A percentile compares a stretch with the other conserved stretches of the same genome.
phyloP scores from a whole-genome alignment of 2,888 invertebrate species.

The Trissolcus japonicus region DNA sequence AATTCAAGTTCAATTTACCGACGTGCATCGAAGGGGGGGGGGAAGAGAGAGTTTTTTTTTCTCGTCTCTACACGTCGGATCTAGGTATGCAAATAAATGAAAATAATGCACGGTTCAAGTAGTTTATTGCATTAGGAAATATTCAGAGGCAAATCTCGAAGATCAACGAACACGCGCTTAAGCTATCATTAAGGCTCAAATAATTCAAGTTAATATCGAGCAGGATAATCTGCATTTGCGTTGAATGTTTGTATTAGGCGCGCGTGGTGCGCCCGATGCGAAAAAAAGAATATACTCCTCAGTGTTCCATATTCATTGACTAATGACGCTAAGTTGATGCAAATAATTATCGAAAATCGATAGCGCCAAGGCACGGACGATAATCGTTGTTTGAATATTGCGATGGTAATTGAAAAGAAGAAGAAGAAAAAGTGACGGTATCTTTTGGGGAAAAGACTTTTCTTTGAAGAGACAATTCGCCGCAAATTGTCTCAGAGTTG shows the following conservation, averaged over 20 bases:
- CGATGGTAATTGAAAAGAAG: conserved; percentile 33
- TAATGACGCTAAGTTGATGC: conserved; percentile 40
- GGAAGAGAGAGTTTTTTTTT: no score
- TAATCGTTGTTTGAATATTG: conserved; percentile 12
- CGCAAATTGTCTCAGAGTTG: conserved; percentile 61
- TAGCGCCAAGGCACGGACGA: neutral
- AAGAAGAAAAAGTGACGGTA: conserved; percentile 20
- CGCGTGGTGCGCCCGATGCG: conserved; percentile 20
- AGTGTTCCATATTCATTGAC: conserved; percentile 50
- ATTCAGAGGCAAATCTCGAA: conserved; percentile 76
- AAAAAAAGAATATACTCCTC: conserved; percentile 56
- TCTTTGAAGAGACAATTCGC: conserved; percentile 69
- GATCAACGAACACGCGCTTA: conserved; percentile 74
- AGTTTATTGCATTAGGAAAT: conserved; percentile 75
- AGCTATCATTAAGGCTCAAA: conserved; percentile 77
- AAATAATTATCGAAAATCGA: conserved; percentile 47
- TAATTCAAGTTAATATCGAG: conserved; percentile 76
- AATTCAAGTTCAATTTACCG: conserved; percentile 6
- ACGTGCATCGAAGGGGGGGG: no score
- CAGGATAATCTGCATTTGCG: conserved; percentile 76
- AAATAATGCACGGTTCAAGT: conserved; percentile 49
- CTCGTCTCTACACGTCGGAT: no score
- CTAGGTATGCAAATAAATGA: no score
- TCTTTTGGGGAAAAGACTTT: conserved; percentile 65
- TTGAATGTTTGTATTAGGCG: conserved; percentile 65